phyloP scores from a whole-genome alignment of 2,888 invertebrate genomes.

The Drosophila hamatofila region DNA sequence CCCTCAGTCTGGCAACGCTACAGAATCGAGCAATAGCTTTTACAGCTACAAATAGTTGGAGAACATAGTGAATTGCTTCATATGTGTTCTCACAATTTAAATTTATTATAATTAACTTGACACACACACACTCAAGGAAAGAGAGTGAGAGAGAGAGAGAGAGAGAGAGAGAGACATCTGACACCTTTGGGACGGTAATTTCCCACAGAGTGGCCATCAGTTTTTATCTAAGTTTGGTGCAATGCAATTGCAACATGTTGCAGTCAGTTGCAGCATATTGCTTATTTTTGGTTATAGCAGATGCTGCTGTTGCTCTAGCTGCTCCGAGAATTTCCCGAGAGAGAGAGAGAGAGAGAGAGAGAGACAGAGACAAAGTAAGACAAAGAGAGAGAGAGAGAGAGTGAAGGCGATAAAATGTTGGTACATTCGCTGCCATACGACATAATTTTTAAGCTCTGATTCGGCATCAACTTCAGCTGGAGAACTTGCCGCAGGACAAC shows the following conservation, averaged over 20 bases:
- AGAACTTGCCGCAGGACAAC: constrained; percentile 49
- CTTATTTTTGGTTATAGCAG: background rate
- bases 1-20: background rate
- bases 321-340: constrained; percentile 1
- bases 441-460: constrained; percentile 74
- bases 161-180: background rate
- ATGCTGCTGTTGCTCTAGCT: background rate
- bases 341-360: background rate
- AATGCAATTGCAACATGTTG: constrained; percentile 43
- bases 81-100: background rate
- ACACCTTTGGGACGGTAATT: constrained; percentile 9
- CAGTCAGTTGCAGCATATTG: constrained; percentile 45
- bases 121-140: background rate
- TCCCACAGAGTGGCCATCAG: constrained; percentile 36
- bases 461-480: constrained; percentile 55
- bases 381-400: background rate
- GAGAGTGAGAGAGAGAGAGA: background rate
- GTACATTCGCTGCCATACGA: constrained; percentile 63
- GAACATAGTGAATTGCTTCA: background rate
- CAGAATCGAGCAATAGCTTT: background rate
- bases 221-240: constrained; percentile 44
- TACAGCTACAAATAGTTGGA: background rate
- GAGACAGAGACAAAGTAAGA: background rate
- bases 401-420: constrained; percentile 60
- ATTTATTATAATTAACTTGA: constrained; percentile 1